Evolutionary conservation across 2,888 invertebrate species (phyloP).

Genomic region (Parnassius apollo): DNA sequence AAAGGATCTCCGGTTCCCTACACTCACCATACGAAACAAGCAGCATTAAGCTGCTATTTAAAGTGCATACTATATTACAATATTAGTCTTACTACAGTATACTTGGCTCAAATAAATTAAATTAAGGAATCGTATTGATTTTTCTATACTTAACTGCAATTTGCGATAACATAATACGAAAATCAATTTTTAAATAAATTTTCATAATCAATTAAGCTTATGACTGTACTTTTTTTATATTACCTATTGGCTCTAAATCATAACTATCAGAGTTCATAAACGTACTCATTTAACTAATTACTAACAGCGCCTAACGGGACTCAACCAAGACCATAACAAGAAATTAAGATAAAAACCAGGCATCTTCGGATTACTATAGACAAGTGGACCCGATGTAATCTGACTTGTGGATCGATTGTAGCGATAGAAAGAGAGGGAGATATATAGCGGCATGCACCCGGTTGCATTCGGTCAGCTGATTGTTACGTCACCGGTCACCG

Average conservation of each 20-base stretch:
- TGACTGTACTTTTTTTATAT: background rate
- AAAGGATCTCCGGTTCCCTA: too few species aligned
- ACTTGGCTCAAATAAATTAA: too few species aligned
- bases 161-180: too few species aligned
- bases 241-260: background rate
- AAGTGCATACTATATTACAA: too few species aligned
- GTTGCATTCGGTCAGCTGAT: constrained; percentile 66
- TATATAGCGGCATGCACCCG: constrained; percentile 31
- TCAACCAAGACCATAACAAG: constrained; percentile 14
- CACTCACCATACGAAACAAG: too few species aligned
- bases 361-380: constrained; percentile 23
- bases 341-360: constrained; percentile 4
- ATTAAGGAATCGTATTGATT: too few species aligned
- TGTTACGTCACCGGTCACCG: constrained; percentile 70
- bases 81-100: too few species aligned
- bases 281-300: constrained; percentile 13
- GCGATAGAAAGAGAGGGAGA: constrained; percentile 29
- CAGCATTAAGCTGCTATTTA: too few species aligned
- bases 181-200: too few species aligned
- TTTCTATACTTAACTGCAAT: too few species aligned
- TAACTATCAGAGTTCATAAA: background rate
- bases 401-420: constrained; percentile 25
- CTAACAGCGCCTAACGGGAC: constrained; percentile 14
- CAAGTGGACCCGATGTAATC: constrained; percentile 23
- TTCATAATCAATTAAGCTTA: too few species aligned